phyloP scores from a whole-genome alignment of 2,888 invertebrate species.

The Lacanobia oleracea region DNA sequence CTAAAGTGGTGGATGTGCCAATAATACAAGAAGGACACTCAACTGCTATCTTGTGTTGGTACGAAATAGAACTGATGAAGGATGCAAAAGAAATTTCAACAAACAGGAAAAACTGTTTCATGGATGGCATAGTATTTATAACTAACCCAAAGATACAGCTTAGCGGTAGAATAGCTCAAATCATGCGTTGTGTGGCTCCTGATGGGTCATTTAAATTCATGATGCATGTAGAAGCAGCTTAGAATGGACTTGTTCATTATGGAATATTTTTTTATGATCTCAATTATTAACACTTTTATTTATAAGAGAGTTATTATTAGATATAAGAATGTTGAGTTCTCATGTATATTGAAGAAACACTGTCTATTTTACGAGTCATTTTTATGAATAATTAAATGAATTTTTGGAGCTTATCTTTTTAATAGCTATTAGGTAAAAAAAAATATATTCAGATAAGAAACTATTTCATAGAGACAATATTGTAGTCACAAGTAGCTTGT shows the following conservation, averaged over 20 bases:
- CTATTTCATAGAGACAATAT: background rate
- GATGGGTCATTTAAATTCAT: constrained; percentile 81
- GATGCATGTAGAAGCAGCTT: constrained; percentile 64
- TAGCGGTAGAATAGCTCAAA: constrained; percentile 74
- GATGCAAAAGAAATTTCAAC: constrained; percentile 82
- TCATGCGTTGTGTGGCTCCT: constrained; percentile 77
- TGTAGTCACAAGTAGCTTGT: background rate
- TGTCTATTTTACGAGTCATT: constrained; percentile 40
- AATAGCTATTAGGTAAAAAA: constrained; percentile 30
- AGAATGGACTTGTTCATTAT: constrained; percentile 4
- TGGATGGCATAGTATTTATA: constrained; percentile 87
- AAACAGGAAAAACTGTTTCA: constrained; percentile 81
- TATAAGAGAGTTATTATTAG: constrained; percentile 35
- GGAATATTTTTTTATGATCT: constrained; percentile 43
- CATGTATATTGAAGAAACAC: constrained; percentile 6
- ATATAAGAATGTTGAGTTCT: constrained; percentile 28
- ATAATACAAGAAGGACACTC: constrained; percentile 81
- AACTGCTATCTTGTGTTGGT: constrained; percentile 91
- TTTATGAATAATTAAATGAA: constrained; percentile 30
- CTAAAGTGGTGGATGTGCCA: constrained; percentile 72
- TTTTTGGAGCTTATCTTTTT: constrained; percentile 36
- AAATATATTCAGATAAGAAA: constrained; percentile 5
- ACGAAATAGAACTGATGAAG: constrained; percentile 84
- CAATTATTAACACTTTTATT: constrained; percentile 44
- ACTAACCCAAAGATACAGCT: constrained; percentile 78